These are phyloP conservation scores for Lytechinus variegatus DNA, from an alignment of 35 echinoderm and acorn worm genomes.

Conservation along the genomic window DNA sequence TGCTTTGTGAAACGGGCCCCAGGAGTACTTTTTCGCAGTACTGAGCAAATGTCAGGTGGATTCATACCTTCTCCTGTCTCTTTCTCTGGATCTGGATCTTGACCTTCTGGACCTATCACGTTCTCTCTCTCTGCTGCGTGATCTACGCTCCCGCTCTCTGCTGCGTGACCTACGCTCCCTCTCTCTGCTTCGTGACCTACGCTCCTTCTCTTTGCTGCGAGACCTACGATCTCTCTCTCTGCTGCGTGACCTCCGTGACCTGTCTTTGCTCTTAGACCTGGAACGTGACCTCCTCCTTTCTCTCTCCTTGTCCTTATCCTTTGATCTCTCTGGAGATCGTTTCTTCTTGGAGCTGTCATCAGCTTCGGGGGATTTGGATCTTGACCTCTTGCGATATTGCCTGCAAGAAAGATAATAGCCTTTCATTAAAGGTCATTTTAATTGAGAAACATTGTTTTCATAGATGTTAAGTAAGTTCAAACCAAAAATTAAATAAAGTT, in stretches of 20 bases:
- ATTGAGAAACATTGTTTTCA: no score
- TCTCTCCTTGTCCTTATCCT: slow-evolving; percentile 33
- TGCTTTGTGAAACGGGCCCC: no score
- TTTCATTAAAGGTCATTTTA: no score
- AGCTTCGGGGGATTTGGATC: slow-evolving; percentile 1
- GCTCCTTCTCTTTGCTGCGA: background rate
- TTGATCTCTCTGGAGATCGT: slow-evolving; percentile 23
- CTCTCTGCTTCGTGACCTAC: slow-evolving; percentile 49
- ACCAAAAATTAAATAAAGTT: no score
- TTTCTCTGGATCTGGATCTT: slow-evolving; percentile 57
- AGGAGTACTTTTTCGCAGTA: no score
- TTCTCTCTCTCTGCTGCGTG: slow-evolving; percentile 55
- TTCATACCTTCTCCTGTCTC: slow-evolving; percentile 36
- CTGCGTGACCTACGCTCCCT: background rate
- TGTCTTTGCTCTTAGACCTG: slow-evolving; percentile 31
- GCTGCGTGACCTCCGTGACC: slow-evolving; percentile 29
- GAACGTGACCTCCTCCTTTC: slow-evolving; percentile 45
- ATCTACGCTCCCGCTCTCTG: slow-evolving; percentile 18
- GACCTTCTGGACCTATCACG: background rate
- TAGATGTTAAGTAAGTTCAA: no score
- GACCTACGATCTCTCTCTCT: slow-evolving; percentile 26
- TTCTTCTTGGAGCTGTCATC: slow-evolving; percentile 47
- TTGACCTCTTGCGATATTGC: slow-evolving; percentile 40
- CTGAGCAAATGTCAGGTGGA: no score
- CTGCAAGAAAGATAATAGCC: background rate